These are phyloP conservation scores for Cyprinella venusta DNA, from an alignment of 2,797 vertebrate genomes.

Conservation along the genomic window DNA sequence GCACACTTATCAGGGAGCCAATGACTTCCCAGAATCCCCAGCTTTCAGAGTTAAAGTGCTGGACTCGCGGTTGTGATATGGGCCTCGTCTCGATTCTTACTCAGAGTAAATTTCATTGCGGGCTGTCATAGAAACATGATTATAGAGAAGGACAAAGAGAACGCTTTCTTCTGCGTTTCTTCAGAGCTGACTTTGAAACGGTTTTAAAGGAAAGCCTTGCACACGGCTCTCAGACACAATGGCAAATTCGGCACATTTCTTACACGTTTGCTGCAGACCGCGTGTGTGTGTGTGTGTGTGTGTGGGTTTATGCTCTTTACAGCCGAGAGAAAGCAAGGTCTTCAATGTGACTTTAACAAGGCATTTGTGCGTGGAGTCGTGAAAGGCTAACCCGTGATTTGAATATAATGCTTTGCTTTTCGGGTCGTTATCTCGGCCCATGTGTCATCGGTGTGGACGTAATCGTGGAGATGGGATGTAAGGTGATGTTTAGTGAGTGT, in stretches of 20 bases:
- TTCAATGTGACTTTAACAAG: constrained; percentile 40
- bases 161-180: constrained; percentile 7
- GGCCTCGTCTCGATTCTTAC: neutral
- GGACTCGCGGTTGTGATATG: neutral
- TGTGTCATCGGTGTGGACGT: neutral
- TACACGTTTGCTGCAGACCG: neutral
- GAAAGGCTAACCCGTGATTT: constrained; percentile 11
- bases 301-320: neutral
- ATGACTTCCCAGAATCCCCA: constrained; percentile 13
- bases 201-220: constrained; percentile 18
- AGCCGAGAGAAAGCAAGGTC: constrained; percentile 35
- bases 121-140: constrained; percentile 22
- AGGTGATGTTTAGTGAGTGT: constrained; percentile 53
- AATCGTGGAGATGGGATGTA: constrained; percentile 9
- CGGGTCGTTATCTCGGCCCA: neutral
- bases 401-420: constrained; percentile 27
- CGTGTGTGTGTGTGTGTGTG: neutral
- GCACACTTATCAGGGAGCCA: neutral
- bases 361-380: constrained; percentile 7
- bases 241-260: constrained; percentile 19
- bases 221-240: constrained; percentile 11
- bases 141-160: constrained; percentile 12
- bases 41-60: neutral
- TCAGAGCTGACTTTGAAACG: constrained; percentile 18
- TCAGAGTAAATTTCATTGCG: constrained; percentile 3